phyloP scores from a whole-genome alignment of 2,797 vertebrate genomes.

The Glyptemys insculpta region DNA sequence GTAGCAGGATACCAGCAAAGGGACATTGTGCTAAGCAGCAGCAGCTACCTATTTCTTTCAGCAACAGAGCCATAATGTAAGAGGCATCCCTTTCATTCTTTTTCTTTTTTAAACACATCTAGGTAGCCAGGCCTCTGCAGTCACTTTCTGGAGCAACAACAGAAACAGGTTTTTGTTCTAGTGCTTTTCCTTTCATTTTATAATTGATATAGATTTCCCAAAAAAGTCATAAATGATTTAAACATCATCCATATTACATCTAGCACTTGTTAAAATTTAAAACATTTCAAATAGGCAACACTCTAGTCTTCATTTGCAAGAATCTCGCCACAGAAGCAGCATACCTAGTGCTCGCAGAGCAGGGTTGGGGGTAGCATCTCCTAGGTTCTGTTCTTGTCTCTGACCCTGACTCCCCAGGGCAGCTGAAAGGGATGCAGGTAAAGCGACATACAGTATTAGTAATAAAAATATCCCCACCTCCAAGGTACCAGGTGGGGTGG shows the following conservation, averaged over 20 bases:
- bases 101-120: background rate
- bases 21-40: background rate
- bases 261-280: constrained; percentile 73
- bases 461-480: background rate
- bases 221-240: constrained; percentile 69
- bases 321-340: background rate
- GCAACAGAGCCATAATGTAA: constrained; percentile 10
- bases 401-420: background rate
- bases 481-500: background rate
- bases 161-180: constrained; percentile 54
- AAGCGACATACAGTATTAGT: background rate
- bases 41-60: background rate
- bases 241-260: constrained; percentile 75
- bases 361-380: background rate
- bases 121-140: background rate
- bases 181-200: constrained; percentile 70
- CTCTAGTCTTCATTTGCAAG: constrained; percentile 23
- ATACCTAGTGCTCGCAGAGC: too few species aligned
- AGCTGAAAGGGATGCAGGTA: background rate
- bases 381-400: background rate
- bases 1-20: background rate
- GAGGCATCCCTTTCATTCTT: background rate
- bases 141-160: constrained; percentile 32
- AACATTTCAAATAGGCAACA: constrained; percentile 73
- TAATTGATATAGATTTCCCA: constrained; percentile 74